Percentiles rank a stretch among this genome's conserved stretches.
These are phyloP conservation scores for Drosophila melanica DNA, from an alignment of 1,140 invertebrate species.

Conservation along the genomic window DNA sequence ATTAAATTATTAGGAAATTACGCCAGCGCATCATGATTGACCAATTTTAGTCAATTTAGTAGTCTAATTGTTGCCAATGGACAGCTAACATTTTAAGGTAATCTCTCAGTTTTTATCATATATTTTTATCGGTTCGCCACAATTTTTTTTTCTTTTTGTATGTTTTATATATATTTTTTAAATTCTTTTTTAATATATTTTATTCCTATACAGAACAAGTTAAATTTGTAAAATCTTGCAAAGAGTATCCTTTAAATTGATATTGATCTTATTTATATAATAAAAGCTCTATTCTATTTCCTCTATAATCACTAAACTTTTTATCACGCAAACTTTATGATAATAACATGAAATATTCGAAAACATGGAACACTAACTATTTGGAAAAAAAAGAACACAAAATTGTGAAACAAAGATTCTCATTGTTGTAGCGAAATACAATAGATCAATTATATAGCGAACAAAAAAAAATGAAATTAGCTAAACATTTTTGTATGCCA, in stretches of 20 bases:
- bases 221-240: no score
- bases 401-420: slow-evolving; percentile 14
- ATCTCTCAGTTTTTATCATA: no score
- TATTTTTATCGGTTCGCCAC: no score
- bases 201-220: no score
- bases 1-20: background rate
- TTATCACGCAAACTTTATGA: background rate
- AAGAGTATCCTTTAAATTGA: no score
- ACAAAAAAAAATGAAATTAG: slow-evolving; percentile 64
- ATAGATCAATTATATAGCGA: slow-evolving; percentile 26
- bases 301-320: background rate
- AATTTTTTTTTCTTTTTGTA: background rate
- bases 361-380: background rate
- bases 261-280: no score
- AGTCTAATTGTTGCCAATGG: no score
- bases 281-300: background rate
- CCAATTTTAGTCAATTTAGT: background rate
- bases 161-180: background rate
- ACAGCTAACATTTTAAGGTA: no score
- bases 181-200: background rate
- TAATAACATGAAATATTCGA: background rate
- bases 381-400: background rate
- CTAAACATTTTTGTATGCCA: slow-evolving; percentile 58
- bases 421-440: slow-evolving; percentile 10
- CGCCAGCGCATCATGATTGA: background rate